Conservation (phyloP, 2,888 invertebrate species). For the Xanthia icteritia region DNA sequence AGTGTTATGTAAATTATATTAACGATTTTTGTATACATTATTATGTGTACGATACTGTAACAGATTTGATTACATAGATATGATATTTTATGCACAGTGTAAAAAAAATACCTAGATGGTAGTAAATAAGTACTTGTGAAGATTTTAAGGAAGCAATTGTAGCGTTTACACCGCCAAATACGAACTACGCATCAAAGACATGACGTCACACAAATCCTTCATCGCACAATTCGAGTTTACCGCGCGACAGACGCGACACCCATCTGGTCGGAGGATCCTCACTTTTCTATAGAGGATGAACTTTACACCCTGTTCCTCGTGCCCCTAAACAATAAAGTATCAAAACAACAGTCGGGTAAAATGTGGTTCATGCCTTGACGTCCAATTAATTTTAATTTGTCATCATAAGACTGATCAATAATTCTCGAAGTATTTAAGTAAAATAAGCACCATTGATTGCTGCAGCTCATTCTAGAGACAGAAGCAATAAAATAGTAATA, state of each 20-base stretch:
- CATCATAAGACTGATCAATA: neutral
- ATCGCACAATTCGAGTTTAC: too few relatives aligned
- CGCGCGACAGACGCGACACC: too few relatives aligned
- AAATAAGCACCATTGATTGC: neutral
- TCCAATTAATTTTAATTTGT: neutral
- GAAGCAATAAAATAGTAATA: neutral
- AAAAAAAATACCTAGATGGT: neutral
- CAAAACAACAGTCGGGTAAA: neutral
- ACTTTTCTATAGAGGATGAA: too few relatives aligned
- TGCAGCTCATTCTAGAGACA: neutral
- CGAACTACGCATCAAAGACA: too few relatives aligned
- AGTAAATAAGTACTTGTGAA: slow-evolving; percentile 13
- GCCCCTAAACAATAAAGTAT: neutral
- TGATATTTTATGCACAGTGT: neutral
- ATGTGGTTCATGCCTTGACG: neutral
- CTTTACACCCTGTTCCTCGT: too few relatives aligned
- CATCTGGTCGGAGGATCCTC: too few relatives aligned
- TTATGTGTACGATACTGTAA: slow-evolving; percentile 17
- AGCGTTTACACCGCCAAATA: too few relatives aligned
- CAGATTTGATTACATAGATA: neutral
- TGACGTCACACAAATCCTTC: too few relatives aligned
- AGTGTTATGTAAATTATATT: slow-evolving; percentile 1
- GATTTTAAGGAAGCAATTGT: neutral
- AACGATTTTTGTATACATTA: slow-evolving; percentile 4
- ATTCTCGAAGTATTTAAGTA: neutral